Conservation (phyloP, 2,888 invertebrate genomes). For the Andrena marginata region DNA sequence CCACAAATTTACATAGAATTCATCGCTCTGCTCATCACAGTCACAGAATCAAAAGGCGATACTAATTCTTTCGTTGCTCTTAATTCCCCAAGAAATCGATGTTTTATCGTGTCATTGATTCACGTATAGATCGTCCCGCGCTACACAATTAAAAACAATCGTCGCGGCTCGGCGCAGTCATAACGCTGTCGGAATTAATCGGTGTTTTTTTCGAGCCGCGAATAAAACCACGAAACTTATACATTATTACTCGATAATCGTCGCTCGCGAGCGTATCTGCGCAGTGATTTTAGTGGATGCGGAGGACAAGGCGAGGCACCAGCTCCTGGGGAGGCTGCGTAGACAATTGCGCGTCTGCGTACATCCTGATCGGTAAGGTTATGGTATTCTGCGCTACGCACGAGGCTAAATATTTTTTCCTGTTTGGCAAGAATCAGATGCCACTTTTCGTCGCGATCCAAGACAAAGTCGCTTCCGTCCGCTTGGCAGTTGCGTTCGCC, state of each 20-base stretch:
- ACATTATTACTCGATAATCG: too few relatives aligned
- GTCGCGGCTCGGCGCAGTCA: not conserved
- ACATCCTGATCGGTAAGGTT: slow-evolving; percentile 31
- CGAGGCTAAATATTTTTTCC: not conserved
- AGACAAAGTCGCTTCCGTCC: slow-evolving; percentile 25
- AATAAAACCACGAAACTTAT: not conserved
- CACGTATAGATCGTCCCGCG: not conserved
- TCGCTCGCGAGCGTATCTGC: not conserved
- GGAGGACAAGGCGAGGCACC: not conserved
- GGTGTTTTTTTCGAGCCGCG: not conserved
- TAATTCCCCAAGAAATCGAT: not conserved
- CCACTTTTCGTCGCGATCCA: slow-evolving; percentile 1
- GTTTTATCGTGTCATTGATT: slow-evolving; percentile 6
- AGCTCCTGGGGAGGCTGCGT: not conserved
- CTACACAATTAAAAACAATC: slow-evolving; percentile 21
- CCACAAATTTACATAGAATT: not conserved
- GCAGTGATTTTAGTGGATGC: not conserved
- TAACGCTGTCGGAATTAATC: not conserved
- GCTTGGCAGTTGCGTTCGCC: slow-evolving; percentile 36
- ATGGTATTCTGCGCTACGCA: not conserved
- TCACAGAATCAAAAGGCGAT: not conserved
- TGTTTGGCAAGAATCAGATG: not conserved
- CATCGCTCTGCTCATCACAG: not conserved
- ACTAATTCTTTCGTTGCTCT: not conserved
- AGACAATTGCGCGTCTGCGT: not conserved